Conservation (phyloP, 2,113 vertebrate genomes). For the Benitochromis conjunctus region DNA sequence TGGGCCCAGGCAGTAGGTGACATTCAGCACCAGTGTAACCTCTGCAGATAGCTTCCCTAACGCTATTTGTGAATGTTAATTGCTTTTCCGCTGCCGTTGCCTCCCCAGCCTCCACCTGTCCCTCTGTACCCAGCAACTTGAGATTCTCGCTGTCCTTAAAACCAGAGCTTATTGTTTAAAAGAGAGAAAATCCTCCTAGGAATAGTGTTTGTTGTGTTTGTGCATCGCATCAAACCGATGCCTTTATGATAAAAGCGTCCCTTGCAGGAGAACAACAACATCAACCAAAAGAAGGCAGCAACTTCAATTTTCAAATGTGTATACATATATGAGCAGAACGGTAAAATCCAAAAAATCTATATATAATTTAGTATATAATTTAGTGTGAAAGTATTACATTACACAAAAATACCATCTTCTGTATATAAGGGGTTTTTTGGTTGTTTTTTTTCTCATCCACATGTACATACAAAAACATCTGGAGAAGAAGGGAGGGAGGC, state of each 20-base stretch:
- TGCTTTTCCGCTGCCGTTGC: constrained; percentile 52
- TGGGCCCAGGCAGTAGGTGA: constrained; percentile 56
- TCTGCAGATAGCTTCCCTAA: constrained; percentile 53
- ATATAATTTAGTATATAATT: too few species aligned
- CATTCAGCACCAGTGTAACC: constrained; percentile 61
- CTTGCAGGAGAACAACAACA: not conserved
- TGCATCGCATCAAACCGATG: not conserved
- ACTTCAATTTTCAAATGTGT: constrained; percentile 34
- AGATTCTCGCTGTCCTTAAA: constrained; percentile 22
- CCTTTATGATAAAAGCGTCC: not conserved
- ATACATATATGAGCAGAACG: too few species aligned
- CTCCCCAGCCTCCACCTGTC: constrained; percentile 29
- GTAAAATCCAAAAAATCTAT: too few species aligned
- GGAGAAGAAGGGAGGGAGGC: not conserved
- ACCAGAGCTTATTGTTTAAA: not conserved
- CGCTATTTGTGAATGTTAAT: constrained; percentile 73
- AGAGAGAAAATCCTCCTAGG: not conserved
- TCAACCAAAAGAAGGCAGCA: not conserved
- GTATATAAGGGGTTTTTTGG: not conserved
- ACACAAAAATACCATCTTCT: constrained; percentile 2
- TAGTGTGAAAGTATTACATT: not conserved
- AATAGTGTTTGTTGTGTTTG: constrained; percentile 5
- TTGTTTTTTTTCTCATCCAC: not conserved
- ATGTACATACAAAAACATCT: not conserved
- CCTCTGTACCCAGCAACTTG: constrained; percentile 11